Evolutionary conservation across 2,888 invertebrate species (phyloP), one percentile per base, ranked within the genome.

Genomic region (Leptinotarsa tumamoca): DNA sequence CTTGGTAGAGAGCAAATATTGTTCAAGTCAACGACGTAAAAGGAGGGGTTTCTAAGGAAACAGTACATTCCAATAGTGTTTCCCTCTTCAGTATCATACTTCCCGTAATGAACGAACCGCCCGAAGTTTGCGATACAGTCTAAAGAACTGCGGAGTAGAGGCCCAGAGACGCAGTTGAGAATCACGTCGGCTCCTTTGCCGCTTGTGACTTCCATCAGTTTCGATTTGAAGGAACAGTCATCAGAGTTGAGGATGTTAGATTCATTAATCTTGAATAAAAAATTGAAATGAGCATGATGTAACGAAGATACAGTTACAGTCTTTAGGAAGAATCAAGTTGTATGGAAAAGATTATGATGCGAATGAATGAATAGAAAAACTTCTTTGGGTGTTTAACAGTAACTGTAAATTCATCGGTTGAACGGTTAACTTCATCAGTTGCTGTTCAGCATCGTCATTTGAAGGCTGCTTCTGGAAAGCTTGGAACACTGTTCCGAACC

Each of bases 171-270:
- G 0, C 96, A 96, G 88, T 99, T 99, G 15, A 97, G 89, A 49
- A 98, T 95, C 73, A 98, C 90, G 84, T 99, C 95, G 0, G 98
- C 98, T 61, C 98, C 98, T 82, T 90, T 91, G 17, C 98, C 98
- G 21, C 94, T 91, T 0, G 98, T 98, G 82, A 93, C 92, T 71
- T 90, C 90, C 83, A 95, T 90, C 67, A 99, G 91, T 90, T 96
- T 92, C 74, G 93, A 91, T 87, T 98, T 98, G 87, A 98, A 99
- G 0, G 93, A 93, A 0, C 93, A 91, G 85, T 96, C 83, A 51
- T 86, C 83, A 0, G 83, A 85, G 74, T 82, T 84, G 4, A 87
- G 78, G 52, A 89, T 85, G 69, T 87, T 83, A 4, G 81, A 76
- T n/a, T 87, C 86, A 50, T 76, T 80, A 58, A 89, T 70, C 88